These are phyloP conservation scores for Naso thynnoides DNA, from an alignment of 2,797 vertebrate genomes.

Conservation along the genomic window DNA sequence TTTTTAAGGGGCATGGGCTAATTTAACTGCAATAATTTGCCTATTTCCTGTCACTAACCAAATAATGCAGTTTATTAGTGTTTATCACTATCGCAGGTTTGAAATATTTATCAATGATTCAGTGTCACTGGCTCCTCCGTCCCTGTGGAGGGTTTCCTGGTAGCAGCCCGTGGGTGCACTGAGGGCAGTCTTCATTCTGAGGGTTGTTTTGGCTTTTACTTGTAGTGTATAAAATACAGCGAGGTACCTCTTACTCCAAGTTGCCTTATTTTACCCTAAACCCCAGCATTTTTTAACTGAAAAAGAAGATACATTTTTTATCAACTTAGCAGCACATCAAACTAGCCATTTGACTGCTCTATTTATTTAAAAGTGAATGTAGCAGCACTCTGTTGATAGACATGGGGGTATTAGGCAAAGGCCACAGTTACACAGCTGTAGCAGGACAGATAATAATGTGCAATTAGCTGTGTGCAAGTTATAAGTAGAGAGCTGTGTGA, in stretches of 20 bases:
- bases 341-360: background rate
- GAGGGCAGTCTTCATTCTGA: slow-evolving; percentile 28
- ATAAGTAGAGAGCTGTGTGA: background rate
- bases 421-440: background rate
- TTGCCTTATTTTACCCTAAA: background rate
- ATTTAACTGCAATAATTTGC: slow-evolving; percentile 26
- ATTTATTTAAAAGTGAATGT: slow-evolving; percentile 8
- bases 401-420: background rate
- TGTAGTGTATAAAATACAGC: slow-evolving; percentile 28
- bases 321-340: slow-evolving; percentile 1
- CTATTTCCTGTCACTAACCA: slow-evolving; percentile 23
- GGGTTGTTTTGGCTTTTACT: slow-evolving; percentile 22
- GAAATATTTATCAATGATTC: slow-evolving; percentile 29
- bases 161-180: slow-evolving; percentile 34
- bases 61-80: slow-evolving; percentile 35
- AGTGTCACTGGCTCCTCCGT: slow-evolving; percentile 12
- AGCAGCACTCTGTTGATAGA: background rate
- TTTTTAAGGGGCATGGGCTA: slow-evolving; percentile 24
- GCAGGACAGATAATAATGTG: background rate
- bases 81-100: slow-evolving; percentile 28
- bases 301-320: slow-evolving; percentile 2
- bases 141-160: slow-evolving; percentile 21
- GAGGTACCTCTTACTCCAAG: slow-evolving; percentile 1
- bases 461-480: background rate
- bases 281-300: background rate